Evolutionary conservation across 2,113 vertebrate species (phyloP).

Genomic region (Platanista minor): DNA sequence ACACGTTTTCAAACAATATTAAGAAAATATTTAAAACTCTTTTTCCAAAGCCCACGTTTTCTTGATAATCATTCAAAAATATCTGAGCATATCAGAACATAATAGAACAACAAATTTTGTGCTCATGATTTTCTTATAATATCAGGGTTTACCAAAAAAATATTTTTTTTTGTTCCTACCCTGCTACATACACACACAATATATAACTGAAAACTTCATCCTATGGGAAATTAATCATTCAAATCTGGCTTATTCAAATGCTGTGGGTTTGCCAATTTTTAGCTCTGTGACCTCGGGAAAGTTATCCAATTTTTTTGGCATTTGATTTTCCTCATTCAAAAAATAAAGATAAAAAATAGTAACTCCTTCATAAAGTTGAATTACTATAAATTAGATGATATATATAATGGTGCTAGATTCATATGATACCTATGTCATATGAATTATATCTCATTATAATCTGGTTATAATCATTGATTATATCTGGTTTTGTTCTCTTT

Average conservation of each 20-base stretch:
- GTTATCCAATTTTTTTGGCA: not conserved
- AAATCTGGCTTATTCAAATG: not conserved
- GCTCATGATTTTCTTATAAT: not conserved
- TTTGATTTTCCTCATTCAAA: not conserved
- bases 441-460: not conserved
- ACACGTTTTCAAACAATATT: not conserved
- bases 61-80: not conserved
- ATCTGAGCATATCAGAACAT: not conserved
- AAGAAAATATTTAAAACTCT: not conserved
- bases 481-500: not conserved
- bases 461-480: not conserved
- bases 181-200: not conserved
- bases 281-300: not conserved
- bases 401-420: not conserved
- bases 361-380: not conserved
- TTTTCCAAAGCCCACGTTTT: not conserved
- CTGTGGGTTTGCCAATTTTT: not conserved
- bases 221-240: not conserved
- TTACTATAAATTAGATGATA: not conserved
- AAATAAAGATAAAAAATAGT: not conserved
- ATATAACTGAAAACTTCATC: not conserved
- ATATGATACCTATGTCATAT: not conserved
- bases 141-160: not conserved
- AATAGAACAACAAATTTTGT: not conserved
- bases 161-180: not conserved